These are phyloP conservation scores for Lagodon rhomboides DNA, from an alignment of 2,797 vertebrate genomes.

Conservation along the genomic window DNA sequence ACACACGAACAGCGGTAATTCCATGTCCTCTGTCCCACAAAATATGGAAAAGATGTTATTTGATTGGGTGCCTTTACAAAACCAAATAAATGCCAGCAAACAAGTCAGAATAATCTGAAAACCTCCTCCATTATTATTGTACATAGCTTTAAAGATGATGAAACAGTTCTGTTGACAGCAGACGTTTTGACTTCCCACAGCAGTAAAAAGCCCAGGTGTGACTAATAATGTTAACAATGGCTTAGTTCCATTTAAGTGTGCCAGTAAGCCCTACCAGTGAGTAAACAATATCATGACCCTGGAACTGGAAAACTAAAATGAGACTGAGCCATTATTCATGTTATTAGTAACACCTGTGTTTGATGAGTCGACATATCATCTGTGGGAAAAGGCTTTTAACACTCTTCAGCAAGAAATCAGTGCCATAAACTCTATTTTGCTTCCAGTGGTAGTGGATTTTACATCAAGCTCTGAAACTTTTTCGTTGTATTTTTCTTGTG, in stretches of 20 bases:
- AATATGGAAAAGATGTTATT: background rate
- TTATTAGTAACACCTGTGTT: slow-evolving; percentile 12
- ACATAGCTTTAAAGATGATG: background rate
- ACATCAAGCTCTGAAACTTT: background rate
- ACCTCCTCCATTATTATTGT: background rate
- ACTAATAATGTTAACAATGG: slow-evolving; percentile 23
- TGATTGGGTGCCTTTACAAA: background rate
- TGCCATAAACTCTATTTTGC: background rate
- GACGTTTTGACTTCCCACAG: slow-evolving; percentile 18
- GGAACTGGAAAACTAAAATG: slow-evolving; percentile 5
- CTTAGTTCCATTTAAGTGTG: background rate
- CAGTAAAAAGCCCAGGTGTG: slow-evolving; percentile 22
- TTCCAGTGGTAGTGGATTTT: background rate
- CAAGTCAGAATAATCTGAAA: background rate
- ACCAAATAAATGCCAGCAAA: background rate
- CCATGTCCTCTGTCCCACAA: background rate
- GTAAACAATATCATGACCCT: slow-evolving; percentile 15
- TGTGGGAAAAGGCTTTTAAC: background rate
- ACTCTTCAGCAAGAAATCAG: slow-evolving; percentile 7
- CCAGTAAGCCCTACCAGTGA: slow-evolving; percentile 9
- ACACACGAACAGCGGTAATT: background rate
- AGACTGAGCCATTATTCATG: slow-evolving; percentile 13
- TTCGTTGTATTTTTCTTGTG: background rate
- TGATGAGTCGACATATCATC: slow-evolving; percentile 2
- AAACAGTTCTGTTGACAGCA: background rate